phyloP scores from a whole-genome alignment of 2,113 vertebrate genomes.

The Fukomys damarensis region DNA sequence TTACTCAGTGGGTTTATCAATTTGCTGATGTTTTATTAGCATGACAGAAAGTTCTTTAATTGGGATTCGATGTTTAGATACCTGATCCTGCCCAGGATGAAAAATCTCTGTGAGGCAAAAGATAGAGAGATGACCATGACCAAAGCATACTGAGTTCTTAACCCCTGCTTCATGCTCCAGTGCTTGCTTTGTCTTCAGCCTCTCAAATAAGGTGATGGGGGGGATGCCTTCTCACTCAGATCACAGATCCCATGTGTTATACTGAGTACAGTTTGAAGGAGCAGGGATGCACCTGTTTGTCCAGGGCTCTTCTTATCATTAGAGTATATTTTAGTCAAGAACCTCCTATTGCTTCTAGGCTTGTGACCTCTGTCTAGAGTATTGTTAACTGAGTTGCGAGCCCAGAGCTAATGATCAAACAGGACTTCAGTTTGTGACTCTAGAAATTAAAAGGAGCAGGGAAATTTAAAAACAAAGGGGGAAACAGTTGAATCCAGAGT shows the following conservation, averaged over 20 bases:
- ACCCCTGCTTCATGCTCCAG: not conserved
- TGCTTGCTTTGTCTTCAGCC: not conserved
- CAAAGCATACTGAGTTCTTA: not conserved
- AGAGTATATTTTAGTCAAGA: not conserved
- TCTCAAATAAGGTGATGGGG: not conserved
- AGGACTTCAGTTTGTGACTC: not conserved
- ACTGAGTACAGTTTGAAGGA: not conserved
- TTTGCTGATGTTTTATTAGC: not conserved
- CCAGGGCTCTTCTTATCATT: not conserved
- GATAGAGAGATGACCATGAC: not conserved
- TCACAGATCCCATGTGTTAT: not conserved
- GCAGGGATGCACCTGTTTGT: not conserved
- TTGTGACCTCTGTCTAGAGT: not conserved
- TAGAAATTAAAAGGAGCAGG: conserved; percentile 12
- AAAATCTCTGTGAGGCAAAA: not conserved
- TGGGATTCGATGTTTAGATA: not conserved
- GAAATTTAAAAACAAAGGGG: not conserved
- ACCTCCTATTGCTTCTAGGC: not conserved
- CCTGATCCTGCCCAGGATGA: not conserved
- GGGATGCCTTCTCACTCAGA: not conserved
- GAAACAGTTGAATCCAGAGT: conserved; percentile 9
- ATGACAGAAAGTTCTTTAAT: not conserved
- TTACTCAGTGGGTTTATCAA: not conserved
- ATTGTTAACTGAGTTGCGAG: not conserved
- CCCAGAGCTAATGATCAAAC: not conserved